Evolutionary conservation across 2,888 invertebrate species (phyloP).

Genomic region (Hetaerina titia): DNA sequence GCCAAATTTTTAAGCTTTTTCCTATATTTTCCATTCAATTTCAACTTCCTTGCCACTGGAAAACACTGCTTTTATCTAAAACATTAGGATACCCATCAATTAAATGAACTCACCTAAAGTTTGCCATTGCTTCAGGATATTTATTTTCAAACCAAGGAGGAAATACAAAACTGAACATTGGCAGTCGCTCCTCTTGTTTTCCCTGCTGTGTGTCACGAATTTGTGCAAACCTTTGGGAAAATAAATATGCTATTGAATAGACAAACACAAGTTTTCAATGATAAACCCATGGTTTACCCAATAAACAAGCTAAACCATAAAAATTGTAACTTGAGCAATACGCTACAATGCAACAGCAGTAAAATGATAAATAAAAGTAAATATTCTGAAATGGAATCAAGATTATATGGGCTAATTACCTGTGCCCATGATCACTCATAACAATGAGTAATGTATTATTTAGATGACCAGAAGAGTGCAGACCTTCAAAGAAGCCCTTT

Average conservation of each 20-base stretch:
- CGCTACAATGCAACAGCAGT: not conserved
- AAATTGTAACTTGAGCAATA: conserved; percentile 38
- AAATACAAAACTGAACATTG: conserved; percentile 89
- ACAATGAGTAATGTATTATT: conserved; percentile 91
- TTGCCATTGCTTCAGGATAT: conserved; percentile 81
- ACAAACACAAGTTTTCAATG: not conserved
- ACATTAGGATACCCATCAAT: not conserved
- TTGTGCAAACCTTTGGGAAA: conserved; percentile 84
- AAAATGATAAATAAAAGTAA: conserved; percentile 4
- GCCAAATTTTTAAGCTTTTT: too few species aligned
- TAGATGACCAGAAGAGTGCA: conserved; percentile 84
- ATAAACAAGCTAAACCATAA: not conserved
- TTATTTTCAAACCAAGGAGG: conserved; percentile 84
- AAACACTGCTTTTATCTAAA: not conserved
- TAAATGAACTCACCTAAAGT: conserved; percentile 73
- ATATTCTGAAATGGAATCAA: not conserved
- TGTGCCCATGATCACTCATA: conserved; percentile 96
- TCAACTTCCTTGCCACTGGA: too few species aligned
- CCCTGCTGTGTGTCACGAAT: conserved; percentile 93
- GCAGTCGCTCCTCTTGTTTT: conserved; percentile 93
- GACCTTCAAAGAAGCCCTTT: conserved; percentile 78
- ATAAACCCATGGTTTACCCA: not conserved
- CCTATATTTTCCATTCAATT: too few species aligned
- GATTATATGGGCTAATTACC: conserved; percentile 77
- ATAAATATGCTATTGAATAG: not conserved